Conservation (phyloP, 2,888 invertebrate species). For the Gastracanthus pulcherrimus region DNA sequence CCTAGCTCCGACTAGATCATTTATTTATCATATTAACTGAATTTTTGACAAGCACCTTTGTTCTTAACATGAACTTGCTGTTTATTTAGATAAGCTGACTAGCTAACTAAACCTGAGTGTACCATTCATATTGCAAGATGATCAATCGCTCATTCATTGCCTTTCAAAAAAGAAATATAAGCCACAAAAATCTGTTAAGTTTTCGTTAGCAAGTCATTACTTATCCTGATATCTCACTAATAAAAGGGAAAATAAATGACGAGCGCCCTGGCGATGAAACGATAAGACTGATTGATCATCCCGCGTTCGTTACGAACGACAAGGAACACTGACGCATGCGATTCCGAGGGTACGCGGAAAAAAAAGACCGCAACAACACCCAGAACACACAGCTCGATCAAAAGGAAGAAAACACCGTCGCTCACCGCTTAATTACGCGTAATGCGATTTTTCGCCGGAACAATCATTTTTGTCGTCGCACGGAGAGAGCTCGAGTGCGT, state of each 20-base stretch:
- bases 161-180: no score
- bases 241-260: conserved; percentile 12
- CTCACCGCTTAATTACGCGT: conserved; percentile 33
- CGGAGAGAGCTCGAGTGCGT: not conserved
- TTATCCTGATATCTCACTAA: not conserved
- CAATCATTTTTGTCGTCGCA: conserved; percentile 6
- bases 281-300: conserved; percentile 39
- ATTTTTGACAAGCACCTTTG: no score
- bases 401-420: conserved; percentile 2
- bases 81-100: no score
- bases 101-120: no score
- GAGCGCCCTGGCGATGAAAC: not conserved
- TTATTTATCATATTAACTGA: no score
- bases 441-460: conserved; percentile 35
- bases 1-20: no score
- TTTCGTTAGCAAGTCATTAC: no score
- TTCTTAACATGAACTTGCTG: no score
- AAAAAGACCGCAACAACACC: not conserved
- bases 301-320: not conserved
- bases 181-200: no score
- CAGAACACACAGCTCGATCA: no score
- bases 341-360: not conserved
- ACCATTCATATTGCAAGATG: no score
- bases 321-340: not conserved
- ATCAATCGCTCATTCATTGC: no score